These are phyloP conservation scores for Halcyon senegalensis DNA, from an alignment of 2,113 vertebrate genomes.

Conservation along the genomic window DNA sequence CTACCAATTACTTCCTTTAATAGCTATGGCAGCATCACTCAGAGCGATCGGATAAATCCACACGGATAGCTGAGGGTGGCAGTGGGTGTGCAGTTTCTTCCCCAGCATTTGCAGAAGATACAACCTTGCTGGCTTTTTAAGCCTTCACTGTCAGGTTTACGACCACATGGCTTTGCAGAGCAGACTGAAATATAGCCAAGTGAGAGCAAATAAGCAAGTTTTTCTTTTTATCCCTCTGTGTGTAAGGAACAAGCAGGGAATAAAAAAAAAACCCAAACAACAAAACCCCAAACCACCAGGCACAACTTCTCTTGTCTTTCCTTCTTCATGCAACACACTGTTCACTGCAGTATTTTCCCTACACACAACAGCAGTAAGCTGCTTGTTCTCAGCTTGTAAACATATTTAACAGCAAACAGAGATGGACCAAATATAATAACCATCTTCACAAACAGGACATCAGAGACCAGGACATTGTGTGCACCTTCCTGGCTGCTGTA, in stretches of 20 bases:
- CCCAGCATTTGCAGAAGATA: not conserved
- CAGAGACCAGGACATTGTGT: not conserved
- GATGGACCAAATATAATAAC: not conserved
- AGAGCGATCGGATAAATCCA: constrained; percentile 29
- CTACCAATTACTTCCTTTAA: constrained; percentile 65
- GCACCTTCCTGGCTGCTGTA: not conserved
- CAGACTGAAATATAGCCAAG: not conserved
- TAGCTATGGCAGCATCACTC: constrained; percentile 64
- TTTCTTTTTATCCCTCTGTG: not conserved
- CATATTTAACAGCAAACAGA: not conserved
- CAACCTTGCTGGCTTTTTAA: not conserved
- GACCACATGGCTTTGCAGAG: not conserved
- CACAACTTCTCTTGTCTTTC: not conserved
- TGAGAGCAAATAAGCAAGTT: not conserved
- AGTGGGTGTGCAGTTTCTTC: not conserved
- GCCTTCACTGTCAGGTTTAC: not conserved
- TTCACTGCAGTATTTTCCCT: not conserved
- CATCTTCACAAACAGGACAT: not conserved
- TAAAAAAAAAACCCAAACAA: not conserved
- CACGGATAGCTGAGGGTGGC: not conserved
- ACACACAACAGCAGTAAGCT: not conserved
- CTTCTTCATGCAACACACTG: not conserved
- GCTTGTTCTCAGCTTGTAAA: not conserved
- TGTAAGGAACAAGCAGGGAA: accelerated
- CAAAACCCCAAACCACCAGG: not conserved